Percentiles rank a stretch among this genome's conserved stretches.
phyloP scores from a whole-genome alignment of 2,888 invertebrate species.

The Mayetiola destructor region DNA sequence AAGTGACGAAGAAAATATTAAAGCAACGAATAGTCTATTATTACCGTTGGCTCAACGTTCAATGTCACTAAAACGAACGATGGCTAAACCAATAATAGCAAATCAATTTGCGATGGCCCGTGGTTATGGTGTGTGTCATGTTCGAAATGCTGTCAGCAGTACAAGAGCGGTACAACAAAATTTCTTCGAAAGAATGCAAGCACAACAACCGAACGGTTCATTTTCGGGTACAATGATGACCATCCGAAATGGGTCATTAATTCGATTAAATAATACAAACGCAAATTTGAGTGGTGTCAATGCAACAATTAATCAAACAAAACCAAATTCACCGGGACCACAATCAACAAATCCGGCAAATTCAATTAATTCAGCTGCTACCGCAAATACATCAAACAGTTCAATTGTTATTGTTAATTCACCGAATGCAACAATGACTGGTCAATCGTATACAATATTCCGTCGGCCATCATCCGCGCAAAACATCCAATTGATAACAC shows the following conservation, averaged over 20 bases:
- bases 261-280: background rate
- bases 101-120: slow-evolving; percentile 2
- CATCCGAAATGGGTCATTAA: background rate
- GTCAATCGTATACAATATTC: background rate
- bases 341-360: background rate
- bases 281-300: background rate
- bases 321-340: background rate
- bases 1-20: background rate
- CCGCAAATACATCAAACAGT: background rate
- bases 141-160: background rate
- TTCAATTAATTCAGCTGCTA: background rate
- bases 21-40: background rate
- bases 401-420: background rate
- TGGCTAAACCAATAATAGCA: background rate
- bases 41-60: background rate
- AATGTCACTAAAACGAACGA: background rate
- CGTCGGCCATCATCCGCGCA: background rate
- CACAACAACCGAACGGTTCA: slow-evolving; percentile 2
- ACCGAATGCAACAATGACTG: background rate
- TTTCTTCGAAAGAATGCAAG: background rate
- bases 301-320: background rate
- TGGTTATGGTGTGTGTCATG: background rate
- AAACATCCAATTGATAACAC: background rate
- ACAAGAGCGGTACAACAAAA: background rate
- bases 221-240: background rate